Base-by-base conservation (phyloP, 2,113 vertebrate genomes). In the Cottus gobio region DNA sequence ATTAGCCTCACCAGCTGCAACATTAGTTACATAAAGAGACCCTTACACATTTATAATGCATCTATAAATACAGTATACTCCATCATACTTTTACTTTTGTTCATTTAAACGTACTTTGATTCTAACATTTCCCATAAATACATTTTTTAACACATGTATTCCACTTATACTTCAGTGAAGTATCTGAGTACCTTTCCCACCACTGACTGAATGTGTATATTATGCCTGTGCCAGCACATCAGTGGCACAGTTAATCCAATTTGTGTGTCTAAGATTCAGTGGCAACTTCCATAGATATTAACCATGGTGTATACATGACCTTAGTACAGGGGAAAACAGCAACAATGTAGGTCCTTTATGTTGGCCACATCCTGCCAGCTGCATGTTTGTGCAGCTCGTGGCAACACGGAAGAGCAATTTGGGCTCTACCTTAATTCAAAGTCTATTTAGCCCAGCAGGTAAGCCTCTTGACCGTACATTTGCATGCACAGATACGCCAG, bases 291-390 rank as follows among this genome's bases (percentile, higher is more conserved):
- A 78, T 79, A 84, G 71, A 89, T 80, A 76, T 75, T 44, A 80
- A 76, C 50, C 78, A 58, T 64, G 66, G 70, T 54, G 48, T n/a
- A 20, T 30, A 74, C 22, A 22, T 30, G 76, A 37, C 5, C 16
- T 63, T 24, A 37, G 18, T 36, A 58, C 5, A 0, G 6, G 2
- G 8, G 26, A 24, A 52, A 68, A 56, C 20, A 56, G 12, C 42
- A 61, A 75, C 62, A 73, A 15, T 61, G 39, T 7, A 50, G 24
- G 7, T 71, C 31, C 24, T 71, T 70, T 60, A 58, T 24, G 4
- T 34, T 62, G 24, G 42, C 70, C 83, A 85, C 84, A 82, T 90
- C 85, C 76, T 89, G 56, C 36, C 50, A 84, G 79, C 31, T 82
- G 72, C 58, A 36, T 75, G 63, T 69, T 69, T 78, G 60, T 56